Base-by-base conservation (phyloP, 2,113 vertebrate species). In the Tachycineta bicolor region DNA sequence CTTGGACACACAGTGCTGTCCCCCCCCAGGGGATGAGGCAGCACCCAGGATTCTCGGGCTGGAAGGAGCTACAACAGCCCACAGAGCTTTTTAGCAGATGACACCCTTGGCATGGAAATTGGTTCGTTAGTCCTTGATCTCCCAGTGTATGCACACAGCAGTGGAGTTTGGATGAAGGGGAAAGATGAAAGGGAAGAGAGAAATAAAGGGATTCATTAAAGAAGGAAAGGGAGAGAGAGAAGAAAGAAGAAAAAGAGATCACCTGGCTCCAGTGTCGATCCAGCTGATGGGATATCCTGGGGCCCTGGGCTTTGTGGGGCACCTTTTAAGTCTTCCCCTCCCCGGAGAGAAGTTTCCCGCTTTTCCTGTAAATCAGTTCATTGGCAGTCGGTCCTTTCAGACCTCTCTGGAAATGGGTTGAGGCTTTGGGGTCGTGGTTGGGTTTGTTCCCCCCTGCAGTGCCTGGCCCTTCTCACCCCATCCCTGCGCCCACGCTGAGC, bases 71-170 rank as follows among this genome's bases (percentile, higher is more conserved):
- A 1, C 12, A 22, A 14, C 10, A 67, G 13, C 46, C 46, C 26
- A 1, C 22, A 1, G 8, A 2, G 53, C 0, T 46, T n/a, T n/a
- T 60, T 18, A 8, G 53, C 2, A 6, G 55, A 2, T 67, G 3
- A 14, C 39, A 12, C n/a, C 19, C 29, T 6, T 12, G 28, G 39
- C 53, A 0, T 25, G 24, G 87, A 5, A 68, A 29, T 68, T 9
- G 28, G 20, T 5, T 23, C 24, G 39, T n/a, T 13, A 8, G 52
- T 44, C 26, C 25, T 37, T 37, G 37, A 8, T 23, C n/a, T n/a
- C n/a, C n/a, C n/a, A n/a, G n/a, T n/a, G n/a, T n/a, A n/a, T n/a
- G n/a, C n/a, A n/a, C n/a, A n/a, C n/a, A n/a, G n/a, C n/a, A n/a
- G n/a, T n/a, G n/a, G n/a, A n/a, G n/a, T n/a, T n/a, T n/a, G n/a